Percentiles rank a stretch among this genome's conserved stretches.
phyloP scores from a whole-genome alignment of 1,140 invertebrate species.

The Aphaenogaster floridana region DNA sequence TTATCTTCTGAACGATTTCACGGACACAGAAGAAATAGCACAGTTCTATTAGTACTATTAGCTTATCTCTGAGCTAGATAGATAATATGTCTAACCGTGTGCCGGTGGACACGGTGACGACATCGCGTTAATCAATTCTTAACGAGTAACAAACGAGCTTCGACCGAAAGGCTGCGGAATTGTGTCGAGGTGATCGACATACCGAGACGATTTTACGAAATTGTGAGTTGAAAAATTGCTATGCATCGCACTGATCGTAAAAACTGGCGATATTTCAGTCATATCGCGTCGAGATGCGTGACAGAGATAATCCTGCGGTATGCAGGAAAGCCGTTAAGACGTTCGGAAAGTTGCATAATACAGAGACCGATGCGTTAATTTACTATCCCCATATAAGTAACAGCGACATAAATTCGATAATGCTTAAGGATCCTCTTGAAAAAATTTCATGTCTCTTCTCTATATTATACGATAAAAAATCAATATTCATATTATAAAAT shows the following conservation, averaged over 20 bases:
- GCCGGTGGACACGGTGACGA: conserved; percentile 36
- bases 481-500: conserved; percentile 2
- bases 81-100: conserved; percentile 26
- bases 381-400: conserved; percentile 26
- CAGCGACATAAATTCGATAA: conserved; percentile 15
- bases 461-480: background rate
- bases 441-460: background rate
- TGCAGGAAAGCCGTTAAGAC: conserved; percentile 8
- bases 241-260: conserved; percentile 5
- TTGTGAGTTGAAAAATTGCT: conserved; percentile 35
- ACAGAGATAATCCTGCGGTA: conserved; percentile 24
- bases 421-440: background rate
- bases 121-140: conserved; percentile 68
- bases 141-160: conserved; percentile 62
- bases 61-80: conserved; percentile 66
- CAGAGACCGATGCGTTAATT: conserved; percentile 12
- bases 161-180: conserved; percentile 41
- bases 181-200: conserved; percentile 70
- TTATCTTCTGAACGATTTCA: conserved; percentile 27
- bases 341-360: conserved; percentile 32
- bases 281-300: background rate
- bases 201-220: conserved; percentile 47
- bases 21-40: background rate
- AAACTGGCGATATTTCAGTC: conserved; percentile 26
- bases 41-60: conserved; percentile 43